Percentiles rank a stretch among this genome's conserved stretches.
These are phyloP conservation scores for Poicephalus gulielmi DNA, from an alignment of 2,113 vertebrate genomes.

Conservation along the genomic window DNA sequence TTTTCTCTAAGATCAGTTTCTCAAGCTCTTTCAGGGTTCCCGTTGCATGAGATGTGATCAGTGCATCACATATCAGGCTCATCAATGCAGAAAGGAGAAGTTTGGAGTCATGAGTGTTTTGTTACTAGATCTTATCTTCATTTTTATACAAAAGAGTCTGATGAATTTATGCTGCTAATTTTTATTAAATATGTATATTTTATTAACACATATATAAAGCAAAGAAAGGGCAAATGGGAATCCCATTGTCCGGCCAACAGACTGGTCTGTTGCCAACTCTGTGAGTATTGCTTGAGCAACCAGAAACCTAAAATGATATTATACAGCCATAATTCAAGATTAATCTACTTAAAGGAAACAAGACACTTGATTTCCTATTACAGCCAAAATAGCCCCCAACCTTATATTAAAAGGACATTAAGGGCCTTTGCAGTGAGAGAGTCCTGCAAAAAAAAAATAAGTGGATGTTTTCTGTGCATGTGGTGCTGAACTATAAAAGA, in stretches of 20 bases:
- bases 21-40: neutral
- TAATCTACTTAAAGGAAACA: constrained; percentile 41
- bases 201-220: neutral
- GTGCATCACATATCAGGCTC: neutral
- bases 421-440: neutral
- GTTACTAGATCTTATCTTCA: neutral
- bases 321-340: neutral
- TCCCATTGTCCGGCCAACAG: neutral
- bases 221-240: neutral
- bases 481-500: neutral
- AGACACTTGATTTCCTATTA: neutral
- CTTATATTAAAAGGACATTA: neutral
- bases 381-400: neutral
- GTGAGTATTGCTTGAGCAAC: neutral
- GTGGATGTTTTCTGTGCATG: neutral
- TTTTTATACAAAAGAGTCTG: neutral
- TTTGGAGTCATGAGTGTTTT: neutral
- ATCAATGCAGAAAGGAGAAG: neutral
- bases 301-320: constrained; percentile 36
- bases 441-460: neutral
- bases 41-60: neutral
- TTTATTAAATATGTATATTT: neutral
- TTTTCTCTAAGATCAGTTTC: neutral
- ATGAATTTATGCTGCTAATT: neutral
- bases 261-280: neutral